Evolutionary conservation across 2,888 invertebrate genomes (phyloP).

Genomic region (Metallyticus violacea): DNA sequence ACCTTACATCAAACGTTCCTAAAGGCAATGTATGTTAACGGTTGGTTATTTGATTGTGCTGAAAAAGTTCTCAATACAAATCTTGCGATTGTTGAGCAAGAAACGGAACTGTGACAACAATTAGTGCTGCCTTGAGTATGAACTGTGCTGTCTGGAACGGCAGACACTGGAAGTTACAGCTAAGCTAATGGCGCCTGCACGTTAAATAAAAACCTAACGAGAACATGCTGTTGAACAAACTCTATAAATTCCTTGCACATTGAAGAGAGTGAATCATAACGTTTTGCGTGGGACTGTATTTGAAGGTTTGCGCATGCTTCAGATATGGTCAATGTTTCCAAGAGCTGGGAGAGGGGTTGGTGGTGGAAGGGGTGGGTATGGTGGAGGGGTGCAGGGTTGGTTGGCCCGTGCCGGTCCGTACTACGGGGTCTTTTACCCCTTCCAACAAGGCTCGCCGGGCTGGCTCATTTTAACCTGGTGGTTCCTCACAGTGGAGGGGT

Average conservation of each 20-base stretch:
- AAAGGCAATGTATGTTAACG: too few relatives aligned
- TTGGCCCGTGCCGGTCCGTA: background rate
- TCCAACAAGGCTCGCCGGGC: background rate
- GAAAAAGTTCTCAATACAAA: too few relatives aligned
- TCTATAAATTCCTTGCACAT: background rate
- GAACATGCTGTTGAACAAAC: background rate
- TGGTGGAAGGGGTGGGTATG: background rate
- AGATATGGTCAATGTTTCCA: constrained; percentile 29
- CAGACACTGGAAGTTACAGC: too few relatives aligned
- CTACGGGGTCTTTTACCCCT: background rate
- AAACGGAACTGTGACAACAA: too few relatives aligned
- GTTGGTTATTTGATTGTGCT: too few relatives aligned
- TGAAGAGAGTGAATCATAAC: background rate
- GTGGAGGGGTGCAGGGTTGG: background rate
- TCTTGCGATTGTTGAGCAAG: too few relatives aligned
- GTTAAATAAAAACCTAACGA: background rate
- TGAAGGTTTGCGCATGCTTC: constrained; percentile 16
- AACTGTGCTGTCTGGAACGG: too few relatives aligned
- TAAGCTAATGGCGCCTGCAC: too few relatives aligned
- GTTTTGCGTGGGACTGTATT: background rate
- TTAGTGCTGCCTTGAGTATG: too few relatives aligned
- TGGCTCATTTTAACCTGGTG: constrained; percentile 12
- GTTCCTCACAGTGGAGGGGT: background rate
- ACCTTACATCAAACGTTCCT: too few relatives aligned
- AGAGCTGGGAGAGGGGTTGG: constrained; percentile 1